phyloP scores from a whole-genome alignment of 2,113 vertebrate species.

The Psephotus haematonotus region DNA sequence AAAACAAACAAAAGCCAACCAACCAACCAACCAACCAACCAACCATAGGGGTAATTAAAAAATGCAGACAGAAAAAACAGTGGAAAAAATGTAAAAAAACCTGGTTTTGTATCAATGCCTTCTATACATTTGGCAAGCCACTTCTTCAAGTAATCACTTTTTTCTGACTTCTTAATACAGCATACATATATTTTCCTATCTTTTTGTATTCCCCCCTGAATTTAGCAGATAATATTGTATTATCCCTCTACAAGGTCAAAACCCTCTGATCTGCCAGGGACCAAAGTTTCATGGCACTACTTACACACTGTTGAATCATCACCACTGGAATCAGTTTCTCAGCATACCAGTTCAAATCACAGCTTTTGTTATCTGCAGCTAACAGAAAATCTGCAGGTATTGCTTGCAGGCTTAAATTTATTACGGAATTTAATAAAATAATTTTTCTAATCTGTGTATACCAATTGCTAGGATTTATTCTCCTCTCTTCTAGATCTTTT shows the following conservation, averaged over 20 bases:
- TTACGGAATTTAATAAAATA: background rate
- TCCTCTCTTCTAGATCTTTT: background rate
- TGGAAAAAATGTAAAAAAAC: background rate
- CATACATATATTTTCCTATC: background rate
- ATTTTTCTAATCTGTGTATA: background rate
- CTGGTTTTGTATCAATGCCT: background rate
- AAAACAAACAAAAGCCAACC: background rate
- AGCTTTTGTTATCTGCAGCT: background rate
- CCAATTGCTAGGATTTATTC: background rate
- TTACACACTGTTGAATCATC: background rate
- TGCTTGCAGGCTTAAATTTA: background rate
- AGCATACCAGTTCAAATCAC: background rate
- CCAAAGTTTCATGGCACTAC: background rate
- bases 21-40: background rate
- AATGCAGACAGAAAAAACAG: background rate
- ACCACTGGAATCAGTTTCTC: background rate
- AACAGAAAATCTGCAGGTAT: background rate
- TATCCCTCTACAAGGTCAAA: background rate
- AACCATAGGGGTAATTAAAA: background rate
- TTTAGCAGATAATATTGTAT: background rate
- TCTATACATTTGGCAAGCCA: background rate
- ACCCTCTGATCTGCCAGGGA: background rate
- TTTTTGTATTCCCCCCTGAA: background rate
- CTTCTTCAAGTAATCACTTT: background rate
- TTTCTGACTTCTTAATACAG: background rate